phyloP scores from a whole-genome alignment of 1,140 invertebrate species.

The Heliothis subflexa region DNA sequence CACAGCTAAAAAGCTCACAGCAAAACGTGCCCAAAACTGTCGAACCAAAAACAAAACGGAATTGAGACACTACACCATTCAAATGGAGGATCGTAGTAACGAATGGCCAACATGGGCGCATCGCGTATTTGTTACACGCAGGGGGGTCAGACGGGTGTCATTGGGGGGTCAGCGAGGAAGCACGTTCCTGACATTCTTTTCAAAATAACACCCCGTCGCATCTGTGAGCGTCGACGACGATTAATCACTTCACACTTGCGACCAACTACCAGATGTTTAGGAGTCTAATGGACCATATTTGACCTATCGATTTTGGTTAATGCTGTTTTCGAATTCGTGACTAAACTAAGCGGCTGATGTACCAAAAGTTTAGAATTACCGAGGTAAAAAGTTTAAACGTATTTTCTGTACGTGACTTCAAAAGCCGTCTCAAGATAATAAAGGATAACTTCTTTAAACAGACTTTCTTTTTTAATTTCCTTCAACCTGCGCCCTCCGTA shows the following conservation, averaged over 20 bases:
- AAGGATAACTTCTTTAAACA: constrained; percentile 52
- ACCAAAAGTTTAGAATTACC: background rate
- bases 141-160: constrained; percentile 54
- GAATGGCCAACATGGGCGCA: constrained; percentile 71
- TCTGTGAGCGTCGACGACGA: constrained; percentile 69
- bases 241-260: constrained; percentile 81
- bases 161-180: constrained; percentile 69
- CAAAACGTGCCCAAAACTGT: constrained; percentile 16
- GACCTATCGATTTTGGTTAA: constrained; percentile 13
- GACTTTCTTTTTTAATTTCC: constrained; percentile 59
- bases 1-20: constrained; percentile 21
- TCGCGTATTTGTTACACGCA: constrained; percentile 72
- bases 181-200: constrained; percentile 82
- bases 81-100: constrained; percentile 72
- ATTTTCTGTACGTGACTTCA: constrained; percentile 54
- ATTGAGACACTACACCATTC: constrained; percentile 73
- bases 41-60: constrained; percentile 54
- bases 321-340: constrained; percentile 18
- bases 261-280: constrained; percentile 44
- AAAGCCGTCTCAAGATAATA: constrained; percentile 49
- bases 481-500: constrained; percentile 53
- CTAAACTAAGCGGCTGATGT: background rate
- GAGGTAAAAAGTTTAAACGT: constrained; percentile 30
- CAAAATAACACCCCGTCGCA: constrained; percentile 77
- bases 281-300: constrained; percentile 44